Base-by-base conservation (phyloP, 2,113 vertebrate genomes). In the Mustela lutreola region DNA sequence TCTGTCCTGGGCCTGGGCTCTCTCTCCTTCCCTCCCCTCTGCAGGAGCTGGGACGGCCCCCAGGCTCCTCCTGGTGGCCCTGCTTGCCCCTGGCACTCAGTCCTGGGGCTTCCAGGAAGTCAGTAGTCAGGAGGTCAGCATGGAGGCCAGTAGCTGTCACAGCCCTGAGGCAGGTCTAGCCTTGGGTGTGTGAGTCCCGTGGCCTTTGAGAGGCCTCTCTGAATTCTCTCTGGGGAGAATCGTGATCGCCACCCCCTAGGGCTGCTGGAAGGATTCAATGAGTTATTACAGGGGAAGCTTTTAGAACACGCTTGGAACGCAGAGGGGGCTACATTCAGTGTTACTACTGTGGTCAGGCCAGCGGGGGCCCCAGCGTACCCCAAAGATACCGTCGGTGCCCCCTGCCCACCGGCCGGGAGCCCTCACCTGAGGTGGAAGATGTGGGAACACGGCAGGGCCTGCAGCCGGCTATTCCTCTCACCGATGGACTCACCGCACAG, bases 401-500 rank as follows among this genome's bases (percentile, higher is more conserved):
- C 67, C 50, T 58, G 42, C 16, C 87, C n/a, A 3, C 85, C 18
- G 0, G 8, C 12, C 5, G 2, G 26, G 39, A 84, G 60, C 36
- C 97, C 99, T 97, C 98, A 99, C 99, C 99, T 99, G 91, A 99
- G 99, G 97, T 99, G 99, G 98, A 99, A 99, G 98, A 99, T 99
- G 95, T 99, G 99, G 88, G 99, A 99, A 98, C 99, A 99, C 93
- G 99, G 99, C 97, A 99, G 98, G 4, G 99, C 99, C 99, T 99
- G 99, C 94, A 99, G 99, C 98, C 99, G 99, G 98, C 99, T 99
- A 98, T 99, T 99, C 98, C 98, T 99, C 98, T 99, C 99, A 39
- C 99, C 99, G 0, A 99, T 99, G 97, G 99, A 99, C 98, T 99
- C 99, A 4, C 99, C 99, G 15, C 99, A 99, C 99, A 99, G 99